A percentile compares a stretch with the other conserved stretches of the same genome.
Evolutionary conservation across 1,140 invertebrate genomes (phyloP).

Genomic region (Drosophila pallidifrons): DNA sequence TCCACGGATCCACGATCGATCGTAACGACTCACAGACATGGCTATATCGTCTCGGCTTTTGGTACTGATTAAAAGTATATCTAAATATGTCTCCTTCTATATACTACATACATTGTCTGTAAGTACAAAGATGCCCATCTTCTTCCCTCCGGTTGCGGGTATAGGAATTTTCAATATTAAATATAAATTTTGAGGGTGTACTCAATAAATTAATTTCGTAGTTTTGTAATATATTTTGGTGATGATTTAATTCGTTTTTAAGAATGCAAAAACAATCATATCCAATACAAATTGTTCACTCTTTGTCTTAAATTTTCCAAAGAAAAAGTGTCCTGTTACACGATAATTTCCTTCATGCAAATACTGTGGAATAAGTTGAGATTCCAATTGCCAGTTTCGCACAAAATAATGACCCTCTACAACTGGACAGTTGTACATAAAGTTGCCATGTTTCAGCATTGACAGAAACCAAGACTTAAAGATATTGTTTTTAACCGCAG

Average conservation of each 20-base stretch:
- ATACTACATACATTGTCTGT: too few relatives aligned
- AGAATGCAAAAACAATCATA: constrained; percentile 39
- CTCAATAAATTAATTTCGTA: too few relatives aligned
- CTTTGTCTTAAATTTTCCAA: constrained; percentile 60
- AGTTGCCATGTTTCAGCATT: constrained; percentile 63
- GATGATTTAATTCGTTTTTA: constrained; percentile 21
- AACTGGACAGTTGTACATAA: constrained; percentile 63
- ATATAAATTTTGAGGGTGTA: too few relatives aligned
- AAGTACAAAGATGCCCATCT: neutral
- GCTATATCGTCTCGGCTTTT: too few relatives aligned
- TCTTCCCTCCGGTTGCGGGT: too few relatives aligned
- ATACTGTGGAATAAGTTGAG: constrained; percentile 51
- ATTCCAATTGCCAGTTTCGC: constrained; percentile 54
- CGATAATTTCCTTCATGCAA: constrained; percentile 62
- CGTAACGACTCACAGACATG: too few relatives aligned
- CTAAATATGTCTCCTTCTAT: too few relatives aligned
- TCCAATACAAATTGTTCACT: constrained; percentile 55
- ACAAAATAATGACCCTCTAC: constrained; percentile 51
- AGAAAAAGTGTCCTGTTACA: constrained; percentile 57
- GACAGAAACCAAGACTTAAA: constrained; percentile 65
- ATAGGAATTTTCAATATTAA: too few relatives aligned
- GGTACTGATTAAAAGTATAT: too few relatives aligned
- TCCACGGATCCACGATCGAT: too few relatives aligned
- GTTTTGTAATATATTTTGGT: too few relatives aligned
- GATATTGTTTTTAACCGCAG: constrained; percentile 47